Conservation (phyloP, 2,113 vertebrate species). For the Caretta caretta region DNA sequence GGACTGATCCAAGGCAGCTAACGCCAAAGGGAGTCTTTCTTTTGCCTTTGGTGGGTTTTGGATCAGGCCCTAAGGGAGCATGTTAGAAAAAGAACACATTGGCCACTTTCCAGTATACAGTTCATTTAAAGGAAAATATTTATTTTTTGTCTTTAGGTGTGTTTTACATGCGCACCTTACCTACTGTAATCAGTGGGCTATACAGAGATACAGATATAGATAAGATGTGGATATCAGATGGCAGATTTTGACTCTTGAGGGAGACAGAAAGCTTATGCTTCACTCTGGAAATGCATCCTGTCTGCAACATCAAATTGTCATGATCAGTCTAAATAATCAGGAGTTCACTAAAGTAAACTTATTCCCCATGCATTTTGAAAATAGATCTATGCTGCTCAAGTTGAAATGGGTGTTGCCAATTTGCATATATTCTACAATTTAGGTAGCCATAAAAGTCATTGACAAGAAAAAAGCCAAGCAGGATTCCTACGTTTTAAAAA, state of each 20-base stretch:
- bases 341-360: not conserved
- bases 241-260: not conserved
- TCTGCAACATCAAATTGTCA: not conserved
- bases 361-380: not conserved
- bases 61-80: not conserved
- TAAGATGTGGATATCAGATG: not conserved
- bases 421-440: constrained; percentile 5
- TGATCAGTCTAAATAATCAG: not conserved
- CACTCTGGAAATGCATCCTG: not conserved
- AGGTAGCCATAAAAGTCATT: constrained; percentile 90
- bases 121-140: not conserved
- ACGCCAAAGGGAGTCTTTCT: not conserved
- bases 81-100: not conserved
- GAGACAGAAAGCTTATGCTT: not conserved
- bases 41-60: not conserved
- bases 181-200: not conserved
- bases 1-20: not conserved
- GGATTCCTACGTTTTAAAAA: constrained; percentile 86
- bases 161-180: not conserved
- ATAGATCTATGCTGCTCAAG: not conserved
- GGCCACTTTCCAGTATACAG: not conserved
- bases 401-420: not conserved
- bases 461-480: constrained; percentile 90
- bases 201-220: not conserved
- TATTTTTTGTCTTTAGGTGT: not conserved